Conservation (phyloP, 2,113 vertebrate species). For the Tyrannus savana region DNA sequence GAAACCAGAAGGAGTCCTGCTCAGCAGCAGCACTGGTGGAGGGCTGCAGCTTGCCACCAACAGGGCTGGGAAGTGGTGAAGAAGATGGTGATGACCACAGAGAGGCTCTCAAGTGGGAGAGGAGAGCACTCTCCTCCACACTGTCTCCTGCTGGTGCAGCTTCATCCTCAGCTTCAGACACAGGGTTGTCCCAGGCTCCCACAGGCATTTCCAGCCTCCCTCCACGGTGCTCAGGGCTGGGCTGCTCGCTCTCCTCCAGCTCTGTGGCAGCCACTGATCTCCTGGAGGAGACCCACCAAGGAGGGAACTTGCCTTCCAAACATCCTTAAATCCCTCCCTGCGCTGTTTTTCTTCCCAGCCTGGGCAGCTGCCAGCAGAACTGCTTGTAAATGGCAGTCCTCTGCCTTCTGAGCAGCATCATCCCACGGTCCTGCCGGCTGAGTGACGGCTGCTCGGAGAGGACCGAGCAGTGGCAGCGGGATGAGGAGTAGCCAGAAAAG, state of each 20-base stretch:
- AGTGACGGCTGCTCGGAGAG: neutral
- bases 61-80: neutral
- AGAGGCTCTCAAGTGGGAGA: neutral
- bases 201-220: neutral
- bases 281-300: neutral
- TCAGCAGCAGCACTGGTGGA: rapidly evolving
- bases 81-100: rapidly evolving
- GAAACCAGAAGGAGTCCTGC: neutral
- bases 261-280: neutral
- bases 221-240: neutral
- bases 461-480: neutral
- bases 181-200: neutral
- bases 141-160: neutral
- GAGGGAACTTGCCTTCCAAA: neutral
- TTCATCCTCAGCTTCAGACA: neutral
- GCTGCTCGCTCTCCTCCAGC: neutral
- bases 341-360: neutral
- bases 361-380: constrained; percentile 38
- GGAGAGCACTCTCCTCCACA: neutral
- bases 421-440: neutral
- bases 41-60: neutral
- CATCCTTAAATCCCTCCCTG: neutral
- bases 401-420: constrained; percentile 23
- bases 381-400: constrained; percentile 38
- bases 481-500: neutral